Conservation (phyloP, 1,140 invertebrate genomes). For the Mycetomoellerius zeteki region DNA sequence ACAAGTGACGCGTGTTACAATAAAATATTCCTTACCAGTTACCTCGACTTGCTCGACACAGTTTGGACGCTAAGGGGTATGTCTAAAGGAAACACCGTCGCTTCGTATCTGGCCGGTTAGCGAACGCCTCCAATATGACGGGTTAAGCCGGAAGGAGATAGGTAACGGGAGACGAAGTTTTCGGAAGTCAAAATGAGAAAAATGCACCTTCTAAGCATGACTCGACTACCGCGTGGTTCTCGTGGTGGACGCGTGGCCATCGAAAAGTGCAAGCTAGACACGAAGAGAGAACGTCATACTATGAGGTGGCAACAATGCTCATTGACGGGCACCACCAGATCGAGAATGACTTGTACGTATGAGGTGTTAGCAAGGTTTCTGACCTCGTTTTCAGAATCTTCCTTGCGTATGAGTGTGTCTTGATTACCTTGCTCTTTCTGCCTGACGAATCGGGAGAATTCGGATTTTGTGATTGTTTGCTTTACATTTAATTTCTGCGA, state of each 20-base stretch:
- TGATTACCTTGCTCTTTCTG: constrained; percentile 28
- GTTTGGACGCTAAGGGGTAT: not conserved
- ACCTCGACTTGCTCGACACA: not conserved
- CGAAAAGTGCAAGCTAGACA: constrained; percentile 84
- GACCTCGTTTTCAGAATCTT: constrained; percentile 71
- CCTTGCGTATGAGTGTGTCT: not conserved
- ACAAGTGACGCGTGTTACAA: constrained; percentile 22
- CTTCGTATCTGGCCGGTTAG: constrained; percentile 31
- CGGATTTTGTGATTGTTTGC: not conserved
- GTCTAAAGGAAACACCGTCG: constrained; percentile 29
- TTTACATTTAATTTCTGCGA: not conserved
- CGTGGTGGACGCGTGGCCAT: constrained; percentile 75
- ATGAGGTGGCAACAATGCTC: constrained; percentile 85
- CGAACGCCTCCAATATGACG: constrained; percentile 37
- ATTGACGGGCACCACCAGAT: constrained; percentile 79
- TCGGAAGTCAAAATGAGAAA: constrained; percentile 72
- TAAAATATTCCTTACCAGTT: constrained; percentile 55
- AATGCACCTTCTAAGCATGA: constrained; percentile 85
- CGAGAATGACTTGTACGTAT: constrained; percentile 81
- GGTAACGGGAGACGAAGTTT: constrained; percentile 58
- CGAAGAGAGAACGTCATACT: constrained; percentile 83
- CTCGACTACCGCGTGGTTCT: constrained; percentile 77
- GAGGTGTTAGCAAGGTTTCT: constrained; percentile 73
- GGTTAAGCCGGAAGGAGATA: constrained; percentile 54
- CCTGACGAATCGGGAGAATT: not conserved